These are phyloP conservation scores for Antennarius striatus DNA, from an alignment of 2,113 vertebrate species.

Conservation along the genomic window DNA sequence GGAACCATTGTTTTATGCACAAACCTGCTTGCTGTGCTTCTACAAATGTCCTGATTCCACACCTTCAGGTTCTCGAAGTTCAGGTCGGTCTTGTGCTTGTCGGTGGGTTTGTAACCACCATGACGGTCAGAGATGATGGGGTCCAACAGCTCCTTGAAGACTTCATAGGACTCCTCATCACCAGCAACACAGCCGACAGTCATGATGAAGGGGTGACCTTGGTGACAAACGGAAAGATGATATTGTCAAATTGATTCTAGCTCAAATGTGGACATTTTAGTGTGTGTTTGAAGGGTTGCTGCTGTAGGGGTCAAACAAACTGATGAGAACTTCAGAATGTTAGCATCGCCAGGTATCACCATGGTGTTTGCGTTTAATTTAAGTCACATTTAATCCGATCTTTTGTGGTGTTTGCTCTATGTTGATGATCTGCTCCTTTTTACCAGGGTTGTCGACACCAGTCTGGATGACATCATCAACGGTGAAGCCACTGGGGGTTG, in stretches of 20 bases:
- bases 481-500: conserved; percentile 92
- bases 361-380: background rate
- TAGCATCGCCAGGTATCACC: background rate
- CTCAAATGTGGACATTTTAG: background rate
- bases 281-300: background rate
- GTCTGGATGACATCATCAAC: conserved; percentile 92
- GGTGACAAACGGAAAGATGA: background rate
- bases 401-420: background rate
- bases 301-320: background rate
- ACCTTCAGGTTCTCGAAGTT: conserved; percentile 96
- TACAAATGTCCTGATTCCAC: background rate
- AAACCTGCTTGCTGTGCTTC: background rate
- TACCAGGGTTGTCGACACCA: conserved; percentile 93
- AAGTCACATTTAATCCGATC: background rate
- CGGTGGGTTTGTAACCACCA: conserved; percentile 89
- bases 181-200: conserved; percentile 92
- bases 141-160: conserved; percentile 91
- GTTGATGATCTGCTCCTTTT: conserved; percentile 20
- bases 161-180: conserved; percentile 87
- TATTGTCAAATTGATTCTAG: background rate
- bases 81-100: conserved; percentile 93
- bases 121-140: conserved; percentile 92
- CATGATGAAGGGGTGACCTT: conserved; percentile 96
- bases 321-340: background rate
- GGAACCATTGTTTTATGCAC: background rate